Percentiles rank a stretch among this genome's conserved stretches.
Evolutionary conservation across 1,140 invertebrate species (phyloP).

Genomic region (Radopholus similis): DNA sequence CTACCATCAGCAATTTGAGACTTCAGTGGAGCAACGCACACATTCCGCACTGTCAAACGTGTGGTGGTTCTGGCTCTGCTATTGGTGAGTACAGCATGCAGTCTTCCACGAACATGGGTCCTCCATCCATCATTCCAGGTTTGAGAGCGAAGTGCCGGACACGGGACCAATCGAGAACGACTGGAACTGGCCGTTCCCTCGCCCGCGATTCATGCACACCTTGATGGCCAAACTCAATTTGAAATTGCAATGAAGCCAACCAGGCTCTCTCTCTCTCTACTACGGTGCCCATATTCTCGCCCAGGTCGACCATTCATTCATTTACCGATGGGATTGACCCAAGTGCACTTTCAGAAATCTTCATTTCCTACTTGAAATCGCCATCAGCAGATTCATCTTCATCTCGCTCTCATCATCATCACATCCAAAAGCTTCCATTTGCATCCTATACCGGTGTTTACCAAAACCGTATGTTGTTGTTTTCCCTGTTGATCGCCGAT

Average conservation of each 20-base stretch:
- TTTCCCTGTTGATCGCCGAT: too few relatives aligned
- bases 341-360: too few relatives aligned
- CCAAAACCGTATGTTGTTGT: too few relatives aligned
- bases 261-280: too few relatives aligned
- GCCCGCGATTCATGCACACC: conserved; percentile 42
- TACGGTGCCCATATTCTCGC: too few relatives aligned
- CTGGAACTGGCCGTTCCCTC: conserved; percentile 55
- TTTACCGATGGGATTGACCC: too few relatives aligned
- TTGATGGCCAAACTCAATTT: conserved; percentile 37
- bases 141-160: conserved; percentile 49
- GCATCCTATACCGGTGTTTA: too few relatives aligned
- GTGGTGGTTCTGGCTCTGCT: conserved; percentile 60
- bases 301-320: too few relatives aligned
- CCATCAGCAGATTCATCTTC: too few relatives aligned
- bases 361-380: too few relatives aligned
- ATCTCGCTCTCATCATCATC: too few relatives aligned
- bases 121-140: conserved; percentile 12
- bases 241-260: conserved; percentile 37
- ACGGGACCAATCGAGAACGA: conserved; percentile 48
- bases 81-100: conserved; percentile 26
- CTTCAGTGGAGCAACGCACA: conserved; percentile 36
- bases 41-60: conserved; percentile 49
- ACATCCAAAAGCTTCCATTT: too few relatives aligned
- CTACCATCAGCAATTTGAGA: conserved; percentile 59
- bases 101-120: conserved; percentile 13